Percentiles rank a stretch among this genome's conserved stretches.
These are phyloP conservation scores for Dryobates pubescens DNA, from an alignment of 2,797 vertebrate species.

Conservation along the genomic window DNA sequence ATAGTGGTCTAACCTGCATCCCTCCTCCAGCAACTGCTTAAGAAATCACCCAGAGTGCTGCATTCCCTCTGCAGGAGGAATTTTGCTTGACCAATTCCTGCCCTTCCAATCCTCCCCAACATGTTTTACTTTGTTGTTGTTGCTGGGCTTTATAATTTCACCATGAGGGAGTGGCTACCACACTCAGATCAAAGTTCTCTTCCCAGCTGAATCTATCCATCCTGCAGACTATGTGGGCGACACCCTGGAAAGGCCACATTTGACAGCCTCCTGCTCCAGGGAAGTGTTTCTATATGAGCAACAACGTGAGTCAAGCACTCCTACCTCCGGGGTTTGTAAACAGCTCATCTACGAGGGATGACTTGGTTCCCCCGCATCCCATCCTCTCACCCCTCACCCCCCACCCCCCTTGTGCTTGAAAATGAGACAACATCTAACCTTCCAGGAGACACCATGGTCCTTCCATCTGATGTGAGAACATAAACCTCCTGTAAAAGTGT, in stretches of 20 bases:
- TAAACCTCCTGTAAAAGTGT: background rate
- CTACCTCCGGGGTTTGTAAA: background rate
- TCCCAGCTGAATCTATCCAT: background rate
- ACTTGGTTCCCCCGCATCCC: no score
- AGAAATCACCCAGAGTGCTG: background rate
- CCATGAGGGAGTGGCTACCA: background rate
- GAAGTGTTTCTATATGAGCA: background rate
- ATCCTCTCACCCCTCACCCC: no score
- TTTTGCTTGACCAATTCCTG: accelerated
- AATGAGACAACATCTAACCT: background rate
- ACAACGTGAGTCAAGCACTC: background rate
- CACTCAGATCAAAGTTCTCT: background rate
- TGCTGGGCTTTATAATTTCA: no score
- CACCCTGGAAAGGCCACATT: background rate
- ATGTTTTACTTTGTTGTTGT: background rate
- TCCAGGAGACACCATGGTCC: background rate
- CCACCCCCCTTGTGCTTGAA: background rate
- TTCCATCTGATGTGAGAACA: background rate
- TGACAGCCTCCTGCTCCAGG: background rate
- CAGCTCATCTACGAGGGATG: background rate
- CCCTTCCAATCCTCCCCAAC: background rate
- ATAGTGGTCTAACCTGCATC: background rate
- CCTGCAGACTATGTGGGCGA: background rate
- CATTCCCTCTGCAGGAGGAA: background rate
- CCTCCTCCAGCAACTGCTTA: background rate